Conservation (phyloP, 2,888 invertebrate genomes). For the Oxycera nigricornis region DNA sequence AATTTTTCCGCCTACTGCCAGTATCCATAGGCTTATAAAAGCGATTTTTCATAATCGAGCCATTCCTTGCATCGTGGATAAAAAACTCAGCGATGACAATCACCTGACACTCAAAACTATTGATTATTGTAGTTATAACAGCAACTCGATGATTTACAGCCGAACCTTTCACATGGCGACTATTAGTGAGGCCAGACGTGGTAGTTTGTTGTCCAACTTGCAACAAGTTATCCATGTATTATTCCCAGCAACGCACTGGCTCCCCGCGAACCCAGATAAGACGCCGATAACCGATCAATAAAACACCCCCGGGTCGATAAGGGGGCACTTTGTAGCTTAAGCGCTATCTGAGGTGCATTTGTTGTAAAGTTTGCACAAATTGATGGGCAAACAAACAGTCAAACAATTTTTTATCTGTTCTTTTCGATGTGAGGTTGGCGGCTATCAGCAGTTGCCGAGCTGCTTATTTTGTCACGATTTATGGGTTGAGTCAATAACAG, state of each 20-base stretch:
- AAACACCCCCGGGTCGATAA: not conserved
- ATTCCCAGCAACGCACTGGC: not conserved
- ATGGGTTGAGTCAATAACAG: too few species aligned
- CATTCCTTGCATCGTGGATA: too few species aligned
- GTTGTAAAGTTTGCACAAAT: not conserved
- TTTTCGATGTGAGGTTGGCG: too few species aligned
- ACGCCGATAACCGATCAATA: not conserved
- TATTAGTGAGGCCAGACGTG: not conserved
- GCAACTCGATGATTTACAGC: not conserved
- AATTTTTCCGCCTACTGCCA: too few species aligned
- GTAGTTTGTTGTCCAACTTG: not conserved
- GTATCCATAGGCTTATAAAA: too few species aligned
- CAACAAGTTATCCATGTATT: not conserved
- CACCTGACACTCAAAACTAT: too few species aligned
- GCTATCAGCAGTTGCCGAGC: too few species aligned
- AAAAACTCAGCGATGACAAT: too few species aligned
- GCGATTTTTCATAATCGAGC: too few species aligned
- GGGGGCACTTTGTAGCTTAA: not conserved
- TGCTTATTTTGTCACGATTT: too few species aligned
- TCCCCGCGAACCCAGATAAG: not conserved
- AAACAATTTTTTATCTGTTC: not conserved
- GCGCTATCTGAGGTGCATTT: not conserved
- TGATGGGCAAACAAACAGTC: not conserved
- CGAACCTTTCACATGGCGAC: not conserved
- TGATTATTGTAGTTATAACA: too few species aligned